Evolutionary conservation across 2,113 vertebrate genomes (phyloP).

Genomic region (Oncorhynchus mykiss): DNA sequence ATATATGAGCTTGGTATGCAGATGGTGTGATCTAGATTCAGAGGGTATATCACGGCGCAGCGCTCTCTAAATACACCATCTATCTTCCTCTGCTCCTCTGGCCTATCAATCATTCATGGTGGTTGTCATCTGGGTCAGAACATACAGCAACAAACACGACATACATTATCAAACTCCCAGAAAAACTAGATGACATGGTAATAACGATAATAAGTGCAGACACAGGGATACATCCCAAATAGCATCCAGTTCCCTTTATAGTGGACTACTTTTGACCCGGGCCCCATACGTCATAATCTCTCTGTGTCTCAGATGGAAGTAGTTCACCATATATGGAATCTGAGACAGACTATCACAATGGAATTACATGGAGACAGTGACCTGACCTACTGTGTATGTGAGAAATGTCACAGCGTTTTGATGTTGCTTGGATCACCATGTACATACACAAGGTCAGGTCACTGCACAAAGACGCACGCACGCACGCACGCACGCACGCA

Average conservation of each 20-base stretch:
- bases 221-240: constrained; percentile 10
- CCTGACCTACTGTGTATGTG: constrained; percentile 12
- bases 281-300: too few relatives aligned
- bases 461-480: too few relatives aligned
- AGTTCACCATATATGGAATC: not conserved
- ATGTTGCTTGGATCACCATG: constrained; percentile 1
- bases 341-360: constrained; percentile 6
- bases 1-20: too few relatives aligned
- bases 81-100: too few relatives aligned
- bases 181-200: constrained; percentile 9
- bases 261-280: too few relatives aligned
- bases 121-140: constrained; percentile 12
- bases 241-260: too few relatives aligned
- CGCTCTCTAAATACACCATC: too few relatives aligned
- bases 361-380: not conserved
- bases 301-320: too few relatives aligned
- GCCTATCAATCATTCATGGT: too few relatives aligned
- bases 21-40: too few relatives aligned
- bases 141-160: constrained; percentile 10
- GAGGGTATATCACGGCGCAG: too few relatives aligned
- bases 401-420: constrained; percentile 19
- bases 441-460: not conserved
- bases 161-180: constrained; percentile 11
- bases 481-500: not conserved
- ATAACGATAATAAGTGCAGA: constrained; percentile 7